Base-by-base conservation (phyloP, 2,113 vertebrate genomes). In the Ictalurus punctatus region DNA sequence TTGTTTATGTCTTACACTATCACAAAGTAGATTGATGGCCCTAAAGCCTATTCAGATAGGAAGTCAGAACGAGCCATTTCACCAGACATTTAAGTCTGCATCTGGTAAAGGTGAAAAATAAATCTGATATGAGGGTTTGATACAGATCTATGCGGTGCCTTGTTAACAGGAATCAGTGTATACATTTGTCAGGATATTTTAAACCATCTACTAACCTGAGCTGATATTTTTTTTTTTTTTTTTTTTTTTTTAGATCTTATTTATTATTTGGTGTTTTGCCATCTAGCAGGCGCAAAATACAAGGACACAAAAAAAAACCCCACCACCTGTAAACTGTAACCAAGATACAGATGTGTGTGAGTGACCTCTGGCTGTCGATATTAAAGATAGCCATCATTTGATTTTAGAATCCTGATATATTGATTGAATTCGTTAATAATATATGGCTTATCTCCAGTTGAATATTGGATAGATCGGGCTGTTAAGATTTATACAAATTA, bases 11-110 rank as follows among this genome's bases (percentile, higher is more conserved):
- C 88, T 89, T 83, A 89, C 89, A 83, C 85, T 89, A 76, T 83
- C 76, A 86, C 82, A 85, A 56, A 88, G 81, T 82, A 92, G 89
- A 92, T 88, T 91, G 86, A 91, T 91, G 89, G 86, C 78, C 73
- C 91, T 86, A 54, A 90, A 90, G 86, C 83, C 89, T 90, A 90
- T 86, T 88, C 88, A 89, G 85, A 89, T 86, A 85, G 44, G 65
- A 86, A 86, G 84, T 80, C 84, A 37, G 25, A 83, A 88, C 52
- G 19, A 87, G 48, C 76, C 78, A 85, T 87, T 87, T 85, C 48
- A 83, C 82, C 81, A 79, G 27, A 88, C 69, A 83, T 83, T 73
- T 58, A 71, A 71, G 71, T 16, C 23, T 74, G 52, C 37, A 67
- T 84, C 27, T 80, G 83, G 61, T 79, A 37, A 17, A 44, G 40